phyloP scores from a whole-genome alignment of 2,113 vertebrate species.

The Oncorhynchus clarkii region DNA sequence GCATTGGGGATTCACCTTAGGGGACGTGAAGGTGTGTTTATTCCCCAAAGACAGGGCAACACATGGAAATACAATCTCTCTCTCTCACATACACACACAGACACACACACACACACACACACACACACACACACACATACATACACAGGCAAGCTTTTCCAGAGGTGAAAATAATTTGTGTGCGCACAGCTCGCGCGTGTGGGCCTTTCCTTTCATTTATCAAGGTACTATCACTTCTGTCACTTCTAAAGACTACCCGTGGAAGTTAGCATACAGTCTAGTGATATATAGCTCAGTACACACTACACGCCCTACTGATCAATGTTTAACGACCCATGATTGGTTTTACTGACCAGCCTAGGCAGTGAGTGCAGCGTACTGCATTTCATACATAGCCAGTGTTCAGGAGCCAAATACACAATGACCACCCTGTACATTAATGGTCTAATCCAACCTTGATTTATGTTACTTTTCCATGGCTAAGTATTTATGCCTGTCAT shows the following conservation, averaged over 20 bases:
- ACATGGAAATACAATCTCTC: conserved; percentile 14
- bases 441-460: background rate
- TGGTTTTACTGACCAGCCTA: conserved; percentile 45
- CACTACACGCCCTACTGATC: conserved; percentile 38
- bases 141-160: background rate
- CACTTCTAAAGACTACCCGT: conserved; percentile 28
- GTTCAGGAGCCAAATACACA: background rate
- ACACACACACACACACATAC: conserved; percentile 4
- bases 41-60: conserved; percentile 5
- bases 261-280: conserved; percentile 31
- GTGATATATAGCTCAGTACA: conserved; percentile 20
- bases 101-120: background rate
- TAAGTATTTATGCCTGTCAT: background rate
- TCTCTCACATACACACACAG: background rate
- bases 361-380: conserved; percentile 4
- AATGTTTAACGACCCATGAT: conserved; percentile 52
- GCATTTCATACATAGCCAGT: background rate
- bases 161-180: conserved; percentile 11
- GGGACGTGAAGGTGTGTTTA: conserved; percentile 18
- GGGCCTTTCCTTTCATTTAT: conserved; percentile 26
- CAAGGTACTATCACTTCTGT: conserved; percentile 37
- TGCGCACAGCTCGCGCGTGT: background rate
- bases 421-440: background rate
- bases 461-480: background rate
- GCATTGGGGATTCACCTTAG: conserved; percentile 22